phyloP scores from a whole-genome alignment of 2,113 vertebrate species.

The Ictalurus punctatus region DNA sequence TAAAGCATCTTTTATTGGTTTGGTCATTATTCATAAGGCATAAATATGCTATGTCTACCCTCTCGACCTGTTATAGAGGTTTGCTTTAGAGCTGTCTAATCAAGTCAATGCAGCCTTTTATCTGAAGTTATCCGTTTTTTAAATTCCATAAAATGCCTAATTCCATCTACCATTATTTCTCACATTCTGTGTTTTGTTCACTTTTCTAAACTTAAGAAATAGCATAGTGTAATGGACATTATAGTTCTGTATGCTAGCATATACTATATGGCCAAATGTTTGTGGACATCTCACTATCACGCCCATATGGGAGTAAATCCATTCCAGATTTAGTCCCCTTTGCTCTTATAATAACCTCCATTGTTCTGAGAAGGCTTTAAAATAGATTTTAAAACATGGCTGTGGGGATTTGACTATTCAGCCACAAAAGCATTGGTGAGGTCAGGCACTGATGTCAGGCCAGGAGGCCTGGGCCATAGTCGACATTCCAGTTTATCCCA shows the following conservation, averaged over 20 bases:
- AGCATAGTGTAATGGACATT: neutral
- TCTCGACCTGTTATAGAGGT: slow-evolving; percentile 32
- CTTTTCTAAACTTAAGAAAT: neutral
- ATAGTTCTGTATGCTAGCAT: neutral
- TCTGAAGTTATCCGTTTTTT: neutral
- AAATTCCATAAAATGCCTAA: neutral
- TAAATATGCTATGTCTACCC: slow-evolving; percentile 39
- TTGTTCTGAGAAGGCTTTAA: neutral
- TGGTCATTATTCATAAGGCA: slow-evolving; percentile 56
- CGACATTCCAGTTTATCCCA: neutral
- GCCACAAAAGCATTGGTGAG: neutral
- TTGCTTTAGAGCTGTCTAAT: slow-evolving; percentile 11
- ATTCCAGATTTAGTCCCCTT: neutral
- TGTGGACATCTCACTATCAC: neutral
- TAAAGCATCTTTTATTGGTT: slow-evolving; percentile 56
- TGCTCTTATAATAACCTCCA: neutral
- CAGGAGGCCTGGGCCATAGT: neutral
- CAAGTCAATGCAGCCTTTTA: slow-evolving; percentile 3
- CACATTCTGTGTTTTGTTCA: neutral
- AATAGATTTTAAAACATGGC: neutral
- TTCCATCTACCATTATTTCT: neutral
- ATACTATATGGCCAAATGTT: neutral
- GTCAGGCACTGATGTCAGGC: neutral
- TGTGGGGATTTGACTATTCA: neutral
- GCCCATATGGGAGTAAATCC: neutral